Conservation (phyloP, 2,888 invertebrate species). For the Tetropium fuscum region DNA sequence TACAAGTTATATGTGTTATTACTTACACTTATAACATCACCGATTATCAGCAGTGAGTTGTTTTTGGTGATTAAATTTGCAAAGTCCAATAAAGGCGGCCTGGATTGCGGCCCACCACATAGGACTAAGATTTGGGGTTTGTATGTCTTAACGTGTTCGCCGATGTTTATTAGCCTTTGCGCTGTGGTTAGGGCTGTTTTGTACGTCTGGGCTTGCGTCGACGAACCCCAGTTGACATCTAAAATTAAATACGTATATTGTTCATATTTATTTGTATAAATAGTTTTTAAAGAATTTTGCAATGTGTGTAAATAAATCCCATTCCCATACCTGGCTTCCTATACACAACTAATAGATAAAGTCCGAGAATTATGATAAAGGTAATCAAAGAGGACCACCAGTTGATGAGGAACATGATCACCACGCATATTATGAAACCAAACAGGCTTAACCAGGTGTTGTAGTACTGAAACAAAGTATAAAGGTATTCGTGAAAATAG, state of each 20-base stretch:
- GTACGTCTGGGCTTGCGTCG: constrained; percentile 96
- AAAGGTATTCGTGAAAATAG: no score
- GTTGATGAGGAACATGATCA: constrained; percentile 95
- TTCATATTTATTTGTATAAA: background rate
- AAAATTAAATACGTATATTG: constrained; percentile 28
- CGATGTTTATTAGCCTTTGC: constrained; percentile 83
- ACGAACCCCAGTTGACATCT: constrained; percentile 98
- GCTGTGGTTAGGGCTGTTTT: constrained; percentile 90
- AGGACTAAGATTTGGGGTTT: constrained; percentile 93
- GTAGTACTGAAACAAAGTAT: constrained; percentile 78
- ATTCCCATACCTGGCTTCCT: constrained; percentile 90
- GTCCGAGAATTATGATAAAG: constrained; percentile 85
- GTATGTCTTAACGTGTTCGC: constrained; percentile 98
- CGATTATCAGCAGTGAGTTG: constrained; percentile 90
- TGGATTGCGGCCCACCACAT: constrained; percentile 83
- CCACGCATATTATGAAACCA: constrained; percentile 86
- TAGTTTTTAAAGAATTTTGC: background rate
- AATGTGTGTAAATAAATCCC: no score
- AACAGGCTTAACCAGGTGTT: constrained; percentile 90
- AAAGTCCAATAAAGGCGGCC: constrained; percentile 93
- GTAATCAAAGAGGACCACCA: constrained; percentile 95
- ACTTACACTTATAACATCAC: constrained; percentile 83
- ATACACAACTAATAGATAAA: constrained; percentile 94
- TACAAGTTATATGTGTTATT: background rate
- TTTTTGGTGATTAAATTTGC: constrained; percentile 92